phyloP scores from a whole-genome alignment of 2,797 vertebrate species.

The Enteromius argenteus region DNA sequence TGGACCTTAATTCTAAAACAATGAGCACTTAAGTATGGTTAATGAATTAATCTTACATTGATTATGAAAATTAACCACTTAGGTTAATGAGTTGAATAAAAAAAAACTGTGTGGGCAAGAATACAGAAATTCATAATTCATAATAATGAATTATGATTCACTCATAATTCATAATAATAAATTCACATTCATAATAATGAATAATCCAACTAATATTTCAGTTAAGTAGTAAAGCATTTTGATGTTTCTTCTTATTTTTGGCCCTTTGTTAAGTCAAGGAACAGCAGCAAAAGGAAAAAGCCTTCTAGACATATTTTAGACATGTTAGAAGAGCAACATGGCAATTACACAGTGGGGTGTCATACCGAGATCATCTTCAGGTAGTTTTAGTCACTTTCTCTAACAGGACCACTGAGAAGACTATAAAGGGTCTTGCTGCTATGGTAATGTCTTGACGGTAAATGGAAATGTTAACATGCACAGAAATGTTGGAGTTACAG shows the following conservation, averaged over 20 bases:
- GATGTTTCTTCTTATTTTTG: not conserved
- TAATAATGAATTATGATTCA: not conserved
- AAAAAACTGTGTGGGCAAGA: not conserved
- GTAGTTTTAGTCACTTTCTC: not conserved
- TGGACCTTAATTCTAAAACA: not conserved
- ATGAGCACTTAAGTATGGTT: not conserved
- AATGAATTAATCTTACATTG: slow-evolving; percentile 24
- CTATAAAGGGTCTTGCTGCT: not conserved
- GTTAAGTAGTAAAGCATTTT: too few relatives aligned
- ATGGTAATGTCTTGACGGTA: not conserved
- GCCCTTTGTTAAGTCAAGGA: not conserved
- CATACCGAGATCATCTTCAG: not conserved
- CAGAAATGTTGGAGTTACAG: not conserved
- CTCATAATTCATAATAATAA: not conserved
- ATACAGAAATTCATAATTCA: not conserved
- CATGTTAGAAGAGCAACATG: not conserved
- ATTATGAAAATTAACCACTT: slow-evolving; percentile 30
- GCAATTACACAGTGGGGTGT: not conserved
- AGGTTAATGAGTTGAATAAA: slow-evolving; percentile 14
- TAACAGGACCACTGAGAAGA: not conserved
- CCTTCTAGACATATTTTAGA: slow-evolving; percentile 2
- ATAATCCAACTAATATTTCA: not conserved
- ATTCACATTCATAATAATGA: not conserved
- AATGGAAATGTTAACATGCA: not conserved
- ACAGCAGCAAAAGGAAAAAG: not conserved